Evolutionary conservation across 2,888 invertebrate species (phyloP).

Genomic region (Pomacea canaliculata): DNA sequence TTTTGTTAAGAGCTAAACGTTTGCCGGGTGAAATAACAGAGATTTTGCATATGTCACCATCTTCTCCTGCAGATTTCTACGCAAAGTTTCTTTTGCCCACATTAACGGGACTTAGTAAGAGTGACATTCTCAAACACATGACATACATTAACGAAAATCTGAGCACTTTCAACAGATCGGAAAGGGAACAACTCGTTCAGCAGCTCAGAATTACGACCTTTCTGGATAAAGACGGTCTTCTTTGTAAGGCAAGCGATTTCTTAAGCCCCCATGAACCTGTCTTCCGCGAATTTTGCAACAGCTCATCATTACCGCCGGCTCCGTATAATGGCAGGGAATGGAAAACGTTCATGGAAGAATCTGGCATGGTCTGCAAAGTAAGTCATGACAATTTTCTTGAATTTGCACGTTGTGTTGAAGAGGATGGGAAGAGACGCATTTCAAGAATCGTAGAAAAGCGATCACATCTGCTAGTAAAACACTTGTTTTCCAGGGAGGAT

Average conservation of each 20-base stretch:
- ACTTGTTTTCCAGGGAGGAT: slow-evolving; percentile 23
- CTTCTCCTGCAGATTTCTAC: slow-evolving; percentile 33
- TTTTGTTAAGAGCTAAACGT: slow-evolving; percentile 19
- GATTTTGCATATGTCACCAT: slow-evolving; percentile 30
- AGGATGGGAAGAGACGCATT: slow-evolving; percentile 16
- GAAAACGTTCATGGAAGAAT: slow-evolving; percentile 25
- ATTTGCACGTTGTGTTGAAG: slow-evolving; percentile 33
- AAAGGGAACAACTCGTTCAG: slow-evolving; percentile 21
- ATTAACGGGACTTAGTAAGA: slow-evolving; percentile 14
- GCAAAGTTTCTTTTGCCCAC: slow-evolving; percentile 32
- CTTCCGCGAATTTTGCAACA: slow-evolving; percentile 42
- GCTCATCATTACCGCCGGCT: slow-evolving; percentile 40
- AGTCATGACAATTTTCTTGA: slow-evolving; percentile 29
- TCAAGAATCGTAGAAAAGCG: slow-evolving; percentile 15
- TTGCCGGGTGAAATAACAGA: slow-evolving; percentile 29
- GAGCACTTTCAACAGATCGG: background rate
- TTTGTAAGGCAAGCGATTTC: slow-evolving; percentile 40
- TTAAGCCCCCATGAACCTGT: slow-evolving; percentile 42
- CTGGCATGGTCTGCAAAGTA: slow-evolving; percentile 32
- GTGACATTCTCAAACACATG: slow-evolving; percentile 9
- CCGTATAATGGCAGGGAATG: slow-evolving; percentile 14
- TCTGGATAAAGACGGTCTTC: slow-evolving; percentile 32
- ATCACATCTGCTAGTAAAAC: slow-evolving; percentile 26
- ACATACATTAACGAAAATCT: slow-evolving; percentile 30
- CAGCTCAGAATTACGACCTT: slow-evolving; percentile 36